Conservation (phyloP, 2,113 vertebrate genomes). For the Antennarius striatus region DNA sequence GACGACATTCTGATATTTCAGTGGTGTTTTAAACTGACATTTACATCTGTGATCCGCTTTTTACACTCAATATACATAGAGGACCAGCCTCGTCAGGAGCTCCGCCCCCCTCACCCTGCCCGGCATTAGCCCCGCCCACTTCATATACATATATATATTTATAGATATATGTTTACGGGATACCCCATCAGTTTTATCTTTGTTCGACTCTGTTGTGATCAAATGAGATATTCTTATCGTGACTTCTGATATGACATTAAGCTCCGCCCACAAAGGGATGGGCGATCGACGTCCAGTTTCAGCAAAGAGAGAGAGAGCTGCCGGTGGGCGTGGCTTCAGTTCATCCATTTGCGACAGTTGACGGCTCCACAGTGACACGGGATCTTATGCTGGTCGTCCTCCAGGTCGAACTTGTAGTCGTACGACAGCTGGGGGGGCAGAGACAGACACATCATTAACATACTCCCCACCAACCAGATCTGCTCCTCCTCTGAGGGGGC, state of each 20-base stretch:
- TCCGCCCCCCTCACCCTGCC: constrained; percentile 65
- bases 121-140: not conserved
- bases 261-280: constrained; percentile 27
- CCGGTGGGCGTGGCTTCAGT: constrained; percentile 75
- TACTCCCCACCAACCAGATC: no score
- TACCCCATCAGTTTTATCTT: constrained; percentile 5
- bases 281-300: constrained; percentile 17
- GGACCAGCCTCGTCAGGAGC: constrained; percentile 91
- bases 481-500: constrained; percentile 70
- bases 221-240: constrained; percentile 25
- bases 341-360: constrained; percentile 99
- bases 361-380: constrained; percentile 98
- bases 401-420: constrained; percentile 99
- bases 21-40: constrained; percentile 83
- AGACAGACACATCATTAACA: not conserved
- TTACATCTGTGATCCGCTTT: constrained; percentile 67
- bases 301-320: constrained; percentile 30
- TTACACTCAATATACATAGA: constrained; percentile 76
- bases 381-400: constrained; percentile 99
- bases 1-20: constrained; percentile 91
- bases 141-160: not conserved
- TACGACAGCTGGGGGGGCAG: constrained; percentile 86
- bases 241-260: constrained; percentile 24
- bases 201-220: not conserved
- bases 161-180: constrained; percentile 16